These are phyloP conservation scores for Paracyclopina nana DNA, from an alignment of 1,140 invertebrate genomes.

Conservation along the genomic window DNA sequence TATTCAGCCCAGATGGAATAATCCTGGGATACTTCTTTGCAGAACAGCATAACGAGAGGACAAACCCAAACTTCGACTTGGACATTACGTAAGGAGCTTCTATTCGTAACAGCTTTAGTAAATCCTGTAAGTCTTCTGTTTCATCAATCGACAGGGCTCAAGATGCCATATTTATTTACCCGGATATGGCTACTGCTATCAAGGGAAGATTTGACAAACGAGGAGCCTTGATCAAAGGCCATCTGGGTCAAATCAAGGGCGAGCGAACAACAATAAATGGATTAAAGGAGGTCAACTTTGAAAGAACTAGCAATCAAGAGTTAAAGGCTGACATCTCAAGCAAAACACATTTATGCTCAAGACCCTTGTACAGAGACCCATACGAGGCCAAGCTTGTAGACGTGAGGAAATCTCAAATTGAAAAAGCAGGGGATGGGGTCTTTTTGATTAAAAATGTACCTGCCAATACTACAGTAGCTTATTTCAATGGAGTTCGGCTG, in stretches of 20 bases:
- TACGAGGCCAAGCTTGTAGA: background rate
- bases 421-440: background rate
- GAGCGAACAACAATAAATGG: background rate
- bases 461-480: background rate
- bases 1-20: background rate
- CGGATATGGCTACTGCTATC: background rate
- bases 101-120: background rate
- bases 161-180: background rate
- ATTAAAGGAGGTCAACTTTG: background rate
- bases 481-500: slow-evolving; percentile 1
- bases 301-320: background rate
- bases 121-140: background rate
- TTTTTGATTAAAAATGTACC: background rate
- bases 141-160: background rate
- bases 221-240: background rate
- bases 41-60: background rate
- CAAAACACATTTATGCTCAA: background rate
- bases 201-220: background rate
- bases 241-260: too few species aligned
- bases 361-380: background rate
- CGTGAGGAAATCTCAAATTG: background rate
- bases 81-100: background rate
- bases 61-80: background rate
- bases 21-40: background rate
- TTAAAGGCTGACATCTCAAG: background rate